Percentiles rank a stretch among this genome's conserved stretches.
phyloP scores from a whole-genome alignment of 2,797 vertebrate species.

The Hapalemur alaotrensis region DNA sequence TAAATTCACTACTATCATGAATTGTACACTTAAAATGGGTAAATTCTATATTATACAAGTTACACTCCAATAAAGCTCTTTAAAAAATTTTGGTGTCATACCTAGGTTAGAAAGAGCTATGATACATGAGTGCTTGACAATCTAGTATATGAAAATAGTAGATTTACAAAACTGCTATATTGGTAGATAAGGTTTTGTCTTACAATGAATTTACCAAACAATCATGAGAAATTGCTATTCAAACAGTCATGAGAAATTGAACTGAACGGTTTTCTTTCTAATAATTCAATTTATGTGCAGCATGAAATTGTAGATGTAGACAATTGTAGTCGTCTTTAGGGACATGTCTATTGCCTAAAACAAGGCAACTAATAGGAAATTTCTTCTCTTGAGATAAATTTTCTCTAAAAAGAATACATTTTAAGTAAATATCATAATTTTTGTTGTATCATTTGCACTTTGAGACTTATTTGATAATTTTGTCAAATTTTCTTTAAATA shows the following conservation, averaged over 20 bases:
- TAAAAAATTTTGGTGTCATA: not conserved
- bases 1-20: too few species aligned
- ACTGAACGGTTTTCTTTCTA: not conserved
- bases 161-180: not conserved
- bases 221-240: not conserved
- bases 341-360: not conserved
- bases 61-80: too few species aligned
- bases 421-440: not conserved
- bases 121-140: not conserved
- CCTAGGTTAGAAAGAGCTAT: not conserved
- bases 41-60: too few species aligned
- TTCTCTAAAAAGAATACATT: constrained; percentile 4
- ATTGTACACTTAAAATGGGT: too few species aligned
- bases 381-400: not conserved
- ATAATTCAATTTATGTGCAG: not conserved
- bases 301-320: not conserved
- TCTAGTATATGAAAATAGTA: not conserved
- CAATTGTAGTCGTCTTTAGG: not conserved
- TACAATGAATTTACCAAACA: not conserved
- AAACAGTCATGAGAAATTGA: not conserved
- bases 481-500: constrained; percentile 3
- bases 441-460: not conserved
- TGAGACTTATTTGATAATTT: not conserved
- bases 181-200: not conserved
- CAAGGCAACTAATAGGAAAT: not conserved